These are phyloP conservation scores for Ormyrus rosae DNA, from an alignment of 2,888 invertebrate genomes.

Conservation along the genomic window DNA sequence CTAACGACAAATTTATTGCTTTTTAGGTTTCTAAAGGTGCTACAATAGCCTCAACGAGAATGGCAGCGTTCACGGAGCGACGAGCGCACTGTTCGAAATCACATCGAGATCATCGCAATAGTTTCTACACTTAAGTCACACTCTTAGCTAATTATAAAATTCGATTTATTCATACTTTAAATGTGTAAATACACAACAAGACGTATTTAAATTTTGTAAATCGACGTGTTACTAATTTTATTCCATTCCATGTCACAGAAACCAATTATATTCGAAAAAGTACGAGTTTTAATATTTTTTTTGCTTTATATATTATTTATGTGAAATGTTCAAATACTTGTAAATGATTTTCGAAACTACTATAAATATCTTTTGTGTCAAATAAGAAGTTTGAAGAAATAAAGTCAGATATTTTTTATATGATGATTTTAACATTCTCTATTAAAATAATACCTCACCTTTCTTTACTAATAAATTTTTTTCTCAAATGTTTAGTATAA, in stretches of 20 bases:
- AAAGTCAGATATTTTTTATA: slow-evolving; percentile 54
- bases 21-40: slow-evolving; percentile 71
- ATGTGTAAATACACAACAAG: slow-evolving; percentile 51
- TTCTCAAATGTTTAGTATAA: too few species aligned
- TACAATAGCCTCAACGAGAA: slow-evolving; percentile 71
- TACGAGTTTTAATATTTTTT: slow-evolving; percentile 22
- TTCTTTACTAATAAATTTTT: too few species aligned
- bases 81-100: slow-evolving; percentile 72
- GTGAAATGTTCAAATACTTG: slow-evolving; percentile 49
- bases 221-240: slow-evolving; percentile 52
- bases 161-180: slow-evolving; percentile 47
- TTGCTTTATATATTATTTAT: slow-evolving; percentile 50
- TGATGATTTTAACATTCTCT: background rate
- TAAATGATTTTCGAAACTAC: slow-evolving; percentile 46
- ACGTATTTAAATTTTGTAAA: slow-evolving; percentile 58
- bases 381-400: slow-evolving; percentile 48
- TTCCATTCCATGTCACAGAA: slow-evolving; percentile 55
- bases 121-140: slow-evolving; percentile 65
- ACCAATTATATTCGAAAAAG: slow-evolving; percentile 37
- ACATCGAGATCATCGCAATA: slow-evolving; percentile 71
- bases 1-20: background rate
- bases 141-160: slow-evolving; percentile 50
- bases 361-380: slow-evolving; percentile 45
- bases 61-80: slow-evolving; percentile 73
- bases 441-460: too few species aligned